These are phyloP conservation scores for Larimichthys polyactis DNA, from an alignment of 2,113 vertebrate genomes.

Conservation along the genomic window DNA sequence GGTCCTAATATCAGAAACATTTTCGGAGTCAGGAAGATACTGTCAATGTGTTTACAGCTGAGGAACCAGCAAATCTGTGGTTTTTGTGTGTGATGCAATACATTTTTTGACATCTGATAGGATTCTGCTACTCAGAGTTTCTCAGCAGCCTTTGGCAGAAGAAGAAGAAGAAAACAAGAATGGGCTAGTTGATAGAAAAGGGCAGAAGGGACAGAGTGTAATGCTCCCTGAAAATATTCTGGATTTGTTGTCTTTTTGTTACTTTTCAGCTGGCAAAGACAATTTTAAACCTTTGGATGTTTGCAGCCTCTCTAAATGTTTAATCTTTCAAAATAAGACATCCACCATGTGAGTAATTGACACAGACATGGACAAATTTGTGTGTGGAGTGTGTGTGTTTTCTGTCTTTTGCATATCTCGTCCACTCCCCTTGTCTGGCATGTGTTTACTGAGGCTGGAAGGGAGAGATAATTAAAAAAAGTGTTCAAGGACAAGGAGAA, in stretches of 20 bases:
- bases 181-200: conserved; percentile 9
- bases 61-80: conserved; percentile 20
- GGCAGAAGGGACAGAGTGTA: neutral
- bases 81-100: conserved; percentile 16
- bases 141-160: neutral
- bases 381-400: neutral
- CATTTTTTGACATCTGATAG: conserved; percentile 7
- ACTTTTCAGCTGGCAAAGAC: neutral
- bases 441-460: too few species aligned
- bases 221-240: conserved; percentile 5
- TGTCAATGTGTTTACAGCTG: conserved; percentile 22
- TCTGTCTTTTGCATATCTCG: too few species aligned
- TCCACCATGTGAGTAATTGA: neutral
- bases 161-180: neutral
- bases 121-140: neutral
- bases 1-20: neutral
- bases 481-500: too few species aligned
- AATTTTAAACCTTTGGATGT: neutral
- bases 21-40: conserved; percentile 1
- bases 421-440: too few species aligned
- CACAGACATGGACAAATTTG: neutral
- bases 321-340: conserved; percentile 1
- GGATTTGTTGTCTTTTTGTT: neutral
- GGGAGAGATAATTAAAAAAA: too few species aligned
- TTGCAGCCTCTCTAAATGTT: neutral